Evolutionary conservation across 1,140 invertebrate genomes (phyloP).

Genomic region (Cherax destructor): DNA sequence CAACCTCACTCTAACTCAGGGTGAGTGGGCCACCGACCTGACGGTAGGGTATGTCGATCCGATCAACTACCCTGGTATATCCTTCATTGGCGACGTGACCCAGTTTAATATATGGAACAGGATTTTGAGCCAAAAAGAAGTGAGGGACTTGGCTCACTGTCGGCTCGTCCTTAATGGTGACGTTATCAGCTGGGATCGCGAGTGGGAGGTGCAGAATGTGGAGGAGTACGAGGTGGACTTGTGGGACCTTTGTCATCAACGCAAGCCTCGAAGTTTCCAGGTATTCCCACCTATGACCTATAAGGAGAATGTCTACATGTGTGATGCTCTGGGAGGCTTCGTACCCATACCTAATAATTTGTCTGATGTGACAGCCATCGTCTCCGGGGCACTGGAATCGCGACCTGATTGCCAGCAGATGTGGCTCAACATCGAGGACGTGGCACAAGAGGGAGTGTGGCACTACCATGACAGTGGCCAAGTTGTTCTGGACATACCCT

Average conservation of each 20-base stretch:
- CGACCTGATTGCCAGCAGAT: constrained; percentile 2
- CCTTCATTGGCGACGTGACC: constrained; percentile 59
- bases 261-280: not conserved
- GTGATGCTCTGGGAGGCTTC: constrained; percentile 57
- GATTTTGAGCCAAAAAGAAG: constrained; percentile 29
- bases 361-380: not conserved
- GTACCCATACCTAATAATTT: constrained; percentile 29
- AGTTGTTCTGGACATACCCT: constrained; percentile 28
- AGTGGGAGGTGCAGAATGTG: constrained; percentile 29
- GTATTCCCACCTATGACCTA: constrained; percentile 46
- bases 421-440: constrained; percentile 52
- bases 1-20: constrained; percentile 2
- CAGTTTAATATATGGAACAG: constrained; percentile 66
- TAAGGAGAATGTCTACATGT: constrained; percentile 32
- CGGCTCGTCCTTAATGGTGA: constrained; percentile 26
- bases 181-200: constrained; percentile 34
- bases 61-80: not conserved
- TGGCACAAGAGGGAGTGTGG: constrained; percentile 56
- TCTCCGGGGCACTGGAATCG: not conserved
- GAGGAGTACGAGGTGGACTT: constrained; percentile 20
- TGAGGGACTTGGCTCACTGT: constrained; percentile 35
- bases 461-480: constrained; percentile 10
- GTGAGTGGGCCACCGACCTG: not conserved
- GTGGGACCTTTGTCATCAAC: constrained; percentile 16
- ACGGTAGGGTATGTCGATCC: constrained; percentile 42